Evolutionary conservation across 2,888 invertebrate genomes (phyloP), one percentile per base, ranked within the genome.

Genomic region (Melinaea marsaeus): DNA sequence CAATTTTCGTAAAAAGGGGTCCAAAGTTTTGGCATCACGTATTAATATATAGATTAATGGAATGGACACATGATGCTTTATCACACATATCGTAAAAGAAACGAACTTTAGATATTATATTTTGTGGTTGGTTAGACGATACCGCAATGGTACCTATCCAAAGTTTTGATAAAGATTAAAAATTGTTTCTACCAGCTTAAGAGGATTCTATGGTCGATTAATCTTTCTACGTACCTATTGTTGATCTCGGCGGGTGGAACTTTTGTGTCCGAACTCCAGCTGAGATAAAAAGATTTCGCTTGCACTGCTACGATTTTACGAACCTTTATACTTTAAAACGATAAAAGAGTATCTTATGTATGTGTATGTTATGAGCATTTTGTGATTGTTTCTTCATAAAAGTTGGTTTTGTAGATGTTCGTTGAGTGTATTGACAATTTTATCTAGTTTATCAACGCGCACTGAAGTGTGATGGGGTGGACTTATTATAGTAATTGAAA

Each of bases 101-200:
- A 22, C 9, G 51, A 51, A 51, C 51, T 51, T 51, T 51, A 51
- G 32, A 51, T 32, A 51, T 51, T 32, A 51, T 6, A 51, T 51
- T 51, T 32, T 11, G 51, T 51, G 51, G 13, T 69, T 66, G 51
- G 32, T 32, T 69, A 72, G 71, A 75, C 63, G 71, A 71, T 73
- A 78, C 78, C 76, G 75, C 76, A 76, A 73, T 72, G 71, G 73
- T 74, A 73, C 73, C 75, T 74, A 75, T 79, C 78, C 77, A 82
- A 78, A 81, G 75, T 85, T 88, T 88, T 86, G 88, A 88, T 88
- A 88, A 85, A 88, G 83, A 90, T 89, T 88, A 90, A 89, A 89
- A 90, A 89, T 90, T 85, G 83, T 85, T 85, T 80, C 79, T 81
- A 74, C 72, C 74, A 77, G 83, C 85, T 84, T 81, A 82, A 78